Evolutionary conservation across 2,113 vertebrate genomes (phyloP).

Genomic region (Myocastor coypus): DNA sequence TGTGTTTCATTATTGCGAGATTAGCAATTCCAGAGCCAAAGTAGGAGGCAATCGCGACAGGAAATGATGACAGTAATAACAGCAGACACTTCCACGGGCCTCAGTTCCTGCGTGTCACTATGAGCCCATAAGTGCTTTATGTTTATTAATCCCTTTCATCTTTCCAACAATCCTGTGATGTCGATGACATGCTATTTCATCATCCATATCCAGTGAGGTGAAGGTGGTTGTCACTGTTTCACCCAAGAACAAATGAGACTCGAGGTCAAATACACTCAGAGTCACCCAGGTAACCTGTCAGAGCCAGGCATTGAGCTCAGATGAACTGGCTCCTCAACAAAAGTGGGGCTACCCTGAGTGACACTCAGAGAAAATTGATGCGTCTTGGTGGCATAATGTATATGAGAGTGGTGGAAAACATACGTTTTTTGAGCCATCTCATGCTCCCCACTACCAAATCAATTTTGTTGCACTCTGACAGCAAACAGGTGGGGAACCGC

Average conservation of each 20-base stretch:
- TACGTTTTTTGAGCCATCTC: background rate
- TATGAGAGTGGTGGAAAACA: background rate
- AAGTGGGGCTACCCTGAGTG: background rate
- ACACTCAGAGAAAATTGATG: accelerated
- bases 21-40: no score
- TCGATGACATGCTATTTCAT: background rate
- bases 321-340: background rate
- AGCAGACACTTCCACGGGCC: background rate
- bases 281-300: background rate
- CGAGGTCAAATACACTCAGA: background rate
- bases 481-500: background rate
- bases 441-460: background rate
- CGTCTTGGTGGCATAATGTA: background rate
- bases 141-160: background rate
- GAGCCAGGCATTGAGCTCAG: background rate
- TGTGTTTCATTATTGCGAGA: background rate
- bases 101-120: accelerated
- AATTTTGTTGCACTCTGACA: background rate
- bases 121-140: no score
- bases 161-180: background rate
- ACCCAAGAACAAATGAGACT: background rate
- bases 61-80: background rate
- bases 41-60: background rate
- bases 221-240: background rate
- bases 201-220: background rate